Evolutionary conservation across 2,113 vertebrate species (phyloP).

Genomic region (Sebastes schlegelii): DNA sequence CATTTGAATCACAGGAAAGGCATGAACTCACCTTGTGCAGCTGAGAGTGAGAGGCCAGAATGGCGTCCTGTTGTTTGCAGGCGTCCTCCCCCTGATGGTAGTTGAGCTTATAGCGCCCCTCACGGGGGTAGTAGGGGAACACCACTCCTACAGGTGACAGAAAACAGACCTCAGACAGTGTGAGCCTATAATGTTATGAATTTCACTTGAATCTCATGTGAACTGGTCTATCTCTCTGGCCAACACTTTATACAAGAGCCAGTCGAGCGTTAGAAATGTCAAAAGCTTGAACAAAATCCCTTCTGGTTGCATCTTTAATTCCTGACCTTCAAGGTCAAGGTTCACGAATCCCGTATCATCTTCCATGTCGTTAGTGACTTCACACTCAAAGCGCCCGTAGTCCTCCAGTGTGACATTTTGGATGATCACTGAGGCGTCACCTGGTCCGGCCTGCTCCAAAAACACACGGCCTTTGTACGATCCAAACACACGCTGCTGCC

Average conservation of each 20-base stretch:
- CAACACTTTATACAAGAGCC: too few relatives aligned
- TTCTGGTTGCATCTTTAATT: background rate
- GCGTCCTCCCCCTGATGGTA: slow-evolving; percentile 90
- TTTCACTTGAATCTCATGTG: background rate
- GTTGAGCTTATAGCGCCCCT: slow-evolving; percentile 93
- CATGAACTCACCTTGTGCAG: slow-evolving; percentile 83
- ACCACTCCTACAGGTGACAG: slow-evolving; percentile 87
- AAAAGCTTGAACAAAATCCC: background rate
- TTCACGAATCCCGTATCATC: slow-evolving; percentile 94
- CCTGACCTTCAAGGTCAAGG: slow-evolving; percentile 93
- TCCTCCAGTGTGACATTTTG: slow-evolving; percentile 95
- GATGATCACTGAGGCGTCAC: slow-evolving; percentile 93
- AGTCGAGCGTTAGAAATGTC: background rate
- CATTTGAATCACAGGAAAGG: background rate
- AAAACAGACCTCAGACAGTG: slow-evolving; percentile 5
- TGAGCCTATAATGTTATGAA: background rate
- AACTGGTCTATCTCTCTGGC: background rate
- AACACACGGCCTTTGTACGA: slow-evolving; percentile 89
- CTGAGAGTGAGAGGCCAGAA: slow-evolving; percentile 93
- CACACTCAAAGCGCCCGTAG: slow-evolving; percentile 95
- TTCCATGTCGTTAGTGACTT: slow-evolving; percentile 95
- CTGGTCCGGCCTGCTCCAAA: slow-evolving; percentile 86
- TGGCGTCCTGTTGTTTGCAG: slow-evolving; percentile 91
- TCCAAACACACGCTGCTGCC: slow-evolving; percentile 88
- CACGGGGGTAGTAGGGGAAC: slow-evolving; percentile 92